Evolutionary conservation across 1,140 invertebrate species (phyloP).

Genomic region (Diachasmimorpha longicaudata): DNA sequence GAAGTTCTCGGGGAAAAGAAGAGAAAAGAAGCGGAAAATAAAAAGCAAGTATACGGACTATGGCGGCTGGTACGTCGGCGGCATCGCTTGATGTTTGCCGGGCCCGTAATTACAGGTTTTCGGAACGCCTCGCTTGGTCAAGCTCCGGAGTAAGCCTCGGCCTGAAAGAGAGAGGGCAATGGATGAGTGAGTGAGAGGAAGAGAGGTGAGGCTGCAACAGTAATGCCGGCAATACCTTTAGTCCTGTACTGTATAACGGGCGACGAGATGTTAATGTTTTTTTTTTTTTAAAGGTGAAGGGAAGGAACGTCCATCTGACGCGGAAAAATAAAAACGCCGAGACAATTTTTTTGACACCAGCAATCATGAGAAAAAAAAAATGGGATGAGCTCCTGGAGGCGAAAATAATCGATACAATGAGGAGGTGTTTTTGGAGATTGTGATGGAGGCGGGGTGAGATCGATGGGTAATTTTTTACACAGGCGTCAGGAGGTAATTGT

Average conservation of each 20-base stretch:
- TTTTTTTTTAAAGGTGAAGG: not conserved
- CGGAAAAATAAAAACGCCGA: not conserved
- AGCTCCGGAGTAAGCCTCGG: constrained; percentile 30
- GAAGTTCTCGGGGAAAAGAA: not conserved
- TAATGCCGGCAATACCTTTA: constrained; percentile 11
- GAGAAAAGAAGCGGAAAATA: constrained; percentile 29
- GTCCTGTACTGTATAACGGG: constrained; percentile 19
- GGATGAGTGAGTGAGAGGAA: constrained; percentile 6
- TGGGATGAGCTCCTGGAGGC: no score
- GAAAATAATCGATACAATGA: no score
- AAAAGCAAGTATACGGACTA: constrained; percentile 37
- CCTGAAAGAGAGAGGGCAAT: not conserved
- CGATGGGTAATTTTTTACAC: no score
- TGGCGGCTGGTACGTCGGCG: constrained; percentile 35
- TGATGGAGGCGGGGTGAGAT: no score
- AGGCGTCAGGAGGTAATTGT: no score
- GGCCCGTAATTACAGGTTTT: constrained; percentile 62
- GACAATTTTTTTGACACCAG: not conserved
- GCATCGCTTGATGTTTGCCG: constrained; percentile 60
- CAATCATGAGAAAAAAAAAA: no score
- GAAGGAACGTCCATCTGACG: not conserved
- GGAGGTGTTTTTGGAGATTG: no score
- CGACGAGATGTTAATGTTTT: constrained; percentile 4
- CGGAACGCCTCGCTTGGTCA: constrained; percentile 55
- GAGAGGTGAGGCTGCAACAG: constrained; percentile 11